A percentile compares a stretch with the other conserved stretches of the same genome.
These are phyloP conservation scores for Lonchura striata DNA, from an alignment of 2,113 vertebrate genomes.

Conservation along the genomic window DNA sequence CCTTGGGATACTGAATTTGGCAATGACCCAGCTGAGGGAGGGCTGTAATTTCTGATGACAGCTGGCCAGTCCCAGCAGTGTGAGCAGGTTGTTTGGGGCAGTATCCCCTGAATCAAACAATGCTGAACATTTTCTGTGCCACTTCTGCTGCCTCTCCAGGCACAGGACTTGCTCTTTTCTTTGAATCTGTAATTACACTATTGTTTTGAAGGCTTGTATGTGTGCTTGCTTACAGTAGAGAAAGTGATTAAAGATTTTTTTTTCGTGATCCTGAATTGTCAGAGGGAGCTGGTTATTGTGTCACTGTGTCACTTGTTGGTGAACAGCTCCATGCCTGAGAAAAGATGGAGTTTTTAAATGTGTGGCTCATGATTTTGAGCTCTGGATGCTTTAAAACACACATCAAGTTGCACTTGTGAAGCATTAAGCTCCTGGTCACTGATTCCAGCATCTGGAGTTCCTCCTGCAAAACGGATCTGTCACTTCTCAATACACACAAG, in stretches of 20 bases:
- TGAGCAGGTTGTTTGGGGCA: not conserved
- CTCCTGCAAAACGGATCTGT: not conserved
- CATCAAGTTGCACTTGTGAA: not conserved
- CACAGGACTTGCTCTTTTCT: not conserved
- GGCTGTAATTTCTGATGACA: not conserved
- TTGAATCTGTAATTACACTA: not conserved
- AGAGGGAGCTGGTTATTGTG: not conserved
- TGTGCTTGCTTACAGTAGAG: not conserved
- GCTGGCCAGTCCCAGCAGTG: not conserved
- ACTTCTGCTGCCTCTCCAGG: not conserved
- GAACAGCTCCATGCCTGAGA: not conserved
- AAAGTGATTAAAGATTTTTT: not conserved
- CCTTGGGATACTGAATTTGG: not conserved
- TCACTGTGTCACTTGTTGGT: not conserved
- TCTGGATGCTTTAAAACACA: not conserved
- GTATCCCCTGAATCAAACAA: not conserved
- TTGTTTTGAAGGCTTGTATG: not conserved
- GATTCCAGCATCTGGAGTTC: conserved; percentile 10
- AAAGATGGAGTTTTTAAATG: not conserved
- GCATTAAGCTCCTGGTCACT: rapidly evolving
- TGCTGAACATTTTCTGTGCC: rapidly evolving
- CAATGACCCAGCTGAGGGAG: not conserved
- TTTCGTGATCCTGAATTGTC: not conserved
- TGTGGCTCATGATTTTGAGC: not conserved
- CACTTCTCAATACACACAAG: not conserved